phyloP scores from a whole-genome alignment of 2,797 vertebrate species.

The Phalloptychus januarius region DNA sequence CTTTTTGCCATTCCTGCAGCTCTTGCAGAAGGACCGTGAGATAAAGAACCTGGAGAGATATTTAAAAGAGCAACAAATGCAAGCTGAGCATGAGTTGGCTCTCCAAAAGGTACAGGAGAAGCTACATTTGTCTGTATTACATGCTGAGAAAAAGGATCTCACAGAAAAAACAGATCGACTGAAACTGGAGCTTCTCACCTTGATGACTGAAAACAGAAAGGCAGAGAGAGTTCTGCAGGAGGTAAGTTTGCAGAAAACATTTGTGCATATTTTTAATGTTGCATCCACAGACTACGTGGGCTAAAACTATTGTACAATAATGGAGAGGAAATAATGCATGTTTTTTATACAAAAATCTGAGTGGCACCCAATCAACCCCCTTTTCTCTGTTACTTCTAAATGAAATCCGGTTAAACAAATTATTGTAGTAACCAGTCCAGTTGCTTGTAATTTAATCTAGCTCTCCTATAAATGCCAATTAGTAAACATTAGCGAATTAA shows the following conservation, averaged over 20 bases:
- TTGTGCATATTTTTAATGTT: background rate
- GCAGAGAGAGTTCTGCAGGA: conserved; percentile 79
- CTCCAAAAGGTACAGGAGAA: conserved; percentile 74
- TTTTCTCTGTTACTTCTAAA: background rate
- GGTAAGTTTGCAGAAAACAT: conserved; percentile 64
- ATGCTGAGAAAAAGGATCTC: conserved; percentile 61
- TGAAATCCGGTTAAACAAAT: background rate
- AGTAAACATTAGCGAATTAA: background rate
- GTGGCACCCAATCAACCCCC: background rate
- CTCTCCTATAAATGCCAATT: background rate
- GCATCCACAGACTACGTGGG: background rate
- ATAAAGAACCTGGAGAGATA: conserved; percentile 76
- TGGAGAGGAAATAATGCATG: background rate
- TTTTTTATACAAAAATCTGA: background rate
- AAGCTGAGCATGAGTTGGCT: conserved; percentile 34
- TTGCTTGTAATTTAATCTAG: background rate
- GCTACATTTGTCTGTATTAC: conserved; percentile 59
- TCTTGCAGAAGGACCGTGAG: conserved; percentile 71
- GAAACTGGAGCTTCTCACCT: conserved; percentile 62
- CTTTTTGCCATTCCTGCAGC: conserved; percentile 67
- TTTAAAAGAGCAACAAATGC: conserved; percentile 66
- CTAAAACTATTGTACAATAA: background rate
- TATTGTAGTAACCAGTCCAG: background rate
- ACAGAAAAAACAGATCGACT: conserved; percentile 77
- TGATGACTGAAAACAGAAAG: conserved; percentile 77